phyloP scores from a whole-genome alignment of 2,113 vertebrate genomes.

The Anhinga rufa region DNA sequence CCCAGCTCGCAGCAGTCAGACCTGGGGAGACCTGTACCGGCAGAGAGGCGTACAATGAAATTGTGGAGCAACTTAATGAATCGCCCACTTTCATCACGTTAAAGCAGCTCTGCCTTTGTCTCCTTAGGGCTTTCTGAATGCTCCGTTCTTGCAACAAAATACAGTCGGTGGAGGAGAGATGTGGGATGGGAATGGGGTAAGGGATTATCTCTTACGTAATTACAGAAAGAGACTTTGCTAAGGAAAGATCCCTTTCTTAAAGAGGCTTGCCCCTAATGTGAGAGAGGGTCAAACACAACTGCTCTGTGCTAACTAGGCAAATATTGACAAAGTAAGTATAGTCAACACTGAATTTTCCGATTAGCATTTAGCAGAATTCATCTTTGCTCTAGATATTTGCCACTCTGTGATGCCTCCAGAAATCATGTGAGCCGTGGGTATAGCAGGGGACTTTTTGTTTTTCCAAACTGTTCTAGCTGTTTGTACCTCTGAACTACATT shows the following conservation, averaged over 20 bases:
- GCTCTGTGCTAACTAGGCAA: background rate
- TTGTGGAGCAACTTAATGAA: background rate
- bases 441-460: background rate
- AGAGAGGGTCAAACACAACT: background rate
- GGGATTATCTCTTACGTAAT: conserved; percentile 2
- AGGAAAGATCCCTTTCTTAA: background rate
- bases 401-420: background rate
- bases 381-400: conserved; percentile 37
- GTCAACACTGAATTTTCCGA: background rate
- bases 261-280: background rate
- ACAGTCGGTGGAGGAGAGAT: background rate
- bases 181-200: background rate
- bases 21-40: rapidly evolving
- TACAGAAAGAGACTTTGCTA: background rate
- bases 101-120: background rate
- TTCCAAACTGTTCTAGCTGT: background rate
- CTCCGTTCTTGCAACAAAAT: background rate
- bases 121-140: background rate
- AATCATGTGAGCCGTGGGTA: background rate
- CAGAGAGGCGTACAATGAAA: background rate
- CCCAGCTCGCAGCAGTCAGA: background rate
- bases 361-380: background rate
- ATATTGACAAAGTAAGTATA: background rate
- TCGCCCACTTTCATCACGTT: background rate
- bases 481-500: conserved; percentile 43